Evolutionary conservation across 2,113 vertebrate genomes (phyloP).

Genomic region (Kobus ellipsiprymnus): DNA sequence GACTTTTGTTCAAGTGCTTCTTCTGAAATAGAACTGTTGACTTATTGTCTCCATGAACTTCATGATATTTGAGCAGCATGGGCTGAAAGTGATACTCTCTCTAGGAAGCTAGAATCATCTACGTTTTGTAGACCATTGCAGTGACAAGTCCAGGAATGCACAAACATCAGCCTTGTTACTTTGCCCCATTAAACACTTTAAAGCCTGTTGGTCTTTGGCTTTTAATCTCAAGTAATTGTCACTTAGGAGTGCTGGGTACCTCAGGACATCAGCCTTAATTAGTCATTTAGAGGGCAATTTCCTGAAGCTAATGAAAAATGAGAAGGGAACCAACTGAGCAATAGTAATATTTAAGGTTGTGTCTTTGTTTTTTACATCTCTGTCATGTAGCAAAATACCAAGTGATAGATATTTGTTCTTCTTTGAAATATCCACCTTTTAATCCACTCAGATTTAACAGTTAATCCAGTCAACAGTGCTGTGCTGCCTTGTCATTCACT

Average conservation of each 20-base stretch:
- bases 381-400: not conserved
- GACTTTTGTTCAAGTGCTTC: not conserved
- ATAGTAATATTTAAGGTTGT: slow-evolving; percentile 31
- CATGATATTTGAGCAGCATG: not conserved
- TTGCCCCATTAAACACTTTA: slow-evolving; percentile 61
- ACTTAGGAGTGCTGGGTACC: slow-evolving; percentile 49
- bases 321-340: slow-evolving; percentile 26
- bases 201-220: slow-evolving; percentile 57
- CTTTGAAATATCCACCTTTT: slow-evolving; percentile 16
- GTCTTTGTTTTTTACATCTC: slow-evolving; percentile 16
- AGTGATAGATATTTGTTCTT: not conserved
- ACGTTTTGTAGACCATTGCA: not conserved
- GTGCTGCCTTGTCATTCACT: not conserved
- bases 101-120: not conserved
- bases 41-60: not conserved
- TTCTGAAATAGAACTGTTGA: not conserved
- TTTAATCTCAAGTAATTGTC: slow-evolving; percentile 67
- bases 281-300: slow-evolving; percentile 60
- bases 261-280: slow-evolving; percentile 60
- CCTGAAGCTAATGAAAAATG: slow-evolving; percentile 37
- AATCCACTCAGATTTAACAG: not conserved
- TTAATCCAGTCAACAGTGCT: not conserved
- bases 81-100: not conserved
- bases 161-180: slow-evolving; percentile 60
- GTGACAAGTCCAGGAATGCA: not conserved